Percentiles rank a stretch among this genome's conserved stretches.
Evolutionary conservation across 2,113 vertebrate species (phyloP).

Genomic region (Pedionomus torquatus): DNA sequence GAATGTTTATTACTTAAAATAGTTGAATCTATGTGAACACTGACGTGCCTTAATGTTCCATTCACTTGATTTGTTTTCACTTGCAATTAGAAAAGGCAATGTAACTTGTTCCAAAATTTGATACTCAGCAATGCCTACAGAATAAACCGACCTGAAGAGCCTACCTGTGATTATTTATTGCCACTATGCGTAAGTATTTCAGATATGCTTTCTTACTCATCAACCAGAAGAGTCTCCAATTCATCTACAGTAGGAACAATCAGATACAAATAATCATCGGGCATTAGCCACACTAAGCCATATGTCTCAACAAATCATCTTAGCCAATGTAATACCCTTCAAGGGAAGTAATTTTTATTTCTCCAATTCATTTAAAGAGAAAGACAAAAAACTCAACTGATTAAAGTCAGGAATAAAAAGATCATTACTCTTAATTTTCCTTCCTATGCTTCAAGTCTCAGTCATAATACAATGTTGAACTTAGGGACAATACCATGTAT

Average conservation of each 20-base stretch:
- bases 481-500: accelerated
- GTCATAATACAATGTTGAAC: background rate
- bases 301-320: background rate
- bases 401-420: background rate
- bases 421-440: background rate
- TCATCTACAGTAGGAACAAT: background rate
- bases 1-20: background rate
- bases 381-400: background rate
- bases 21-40: background rate
- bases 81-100: background rate
- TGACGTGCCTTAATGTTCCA: background rate
- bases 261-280: background rate
- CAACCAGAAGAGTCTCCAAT: background rate
- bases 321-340: background rate
- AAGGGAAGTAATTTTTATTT: background rate
- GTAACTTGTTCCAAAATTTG: background rate
- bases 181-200: background rate
- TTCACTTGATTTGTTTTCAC: background rate
- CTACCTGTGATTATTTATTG: background rate
- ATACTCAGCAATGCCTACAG: accelerated
- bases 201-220: background rate
- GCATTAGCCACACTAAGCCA: background rate
- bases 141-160: background rate
- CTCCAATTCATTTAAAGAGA: background rate
- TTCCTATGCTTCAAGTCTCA: background rate